Conservation (phyloP, 2,888 invertebrate species). For the Melanargia galathea region DNA sequence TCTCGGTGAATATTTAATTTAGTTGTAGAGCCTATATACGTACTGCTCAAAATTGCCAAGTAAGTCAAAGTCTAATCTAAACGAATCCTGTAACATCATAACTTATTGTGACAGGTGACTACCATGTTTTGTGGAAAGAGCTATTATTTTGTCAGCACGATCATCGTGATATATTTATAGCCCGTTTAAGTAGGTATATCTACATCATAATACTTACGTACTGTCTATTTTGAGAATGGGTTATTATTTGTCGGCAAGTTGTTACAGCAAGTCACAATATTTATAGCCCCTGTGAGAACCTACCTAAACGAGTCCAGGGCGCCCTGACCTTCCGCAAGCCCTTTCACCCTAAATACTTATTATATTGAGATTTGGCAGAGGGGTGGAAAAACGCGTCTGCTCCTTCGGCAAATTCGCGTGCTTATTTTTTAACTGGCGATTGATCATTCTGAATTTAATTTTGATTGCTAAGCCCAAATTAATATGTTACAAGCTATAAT, state of each 20-base stretch:
- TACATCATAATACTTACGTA: no score
- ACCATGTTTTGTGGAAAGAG: no score
- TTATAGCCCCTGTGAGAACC: background rate
- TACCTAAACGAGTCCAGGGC: constrained; percentile 1
- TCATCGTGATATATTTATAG: no score
- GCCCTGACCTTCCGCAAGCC: constrained; percentile 48
- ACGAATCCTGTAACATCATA: no score
- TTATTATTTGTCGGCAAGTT: background rate
- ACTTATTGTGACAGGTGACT: no score
- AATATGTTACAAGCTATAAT: no score
- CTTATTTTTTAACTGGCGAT: background rate
- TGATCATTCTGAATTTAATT: constrained; percentile 24
- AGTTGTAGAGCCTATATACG: no score
- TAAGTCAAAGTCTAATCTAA: no score
- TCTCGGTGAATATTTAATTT: no score
- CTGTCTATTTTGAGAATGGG: background rate
- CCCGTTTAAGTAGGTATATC: no score
- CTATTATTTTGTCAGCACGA: no score
- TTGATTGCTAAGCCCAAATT: background rate
- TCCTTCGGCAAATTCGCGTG: background rate
- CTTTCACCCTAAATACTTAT: constrained; percentile 43
- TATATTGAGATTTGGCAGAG: constrained; percentile 34
- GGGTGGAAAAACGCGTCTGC: constrained; percentile 26
- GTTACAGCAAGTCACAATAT: background rate
- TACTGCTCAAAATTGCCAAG: no score